Evolutionary conservation across 2,797 vertebrate genomes (phyloP).

Genomic region (Kryptolebias ocellatus): DNA sequence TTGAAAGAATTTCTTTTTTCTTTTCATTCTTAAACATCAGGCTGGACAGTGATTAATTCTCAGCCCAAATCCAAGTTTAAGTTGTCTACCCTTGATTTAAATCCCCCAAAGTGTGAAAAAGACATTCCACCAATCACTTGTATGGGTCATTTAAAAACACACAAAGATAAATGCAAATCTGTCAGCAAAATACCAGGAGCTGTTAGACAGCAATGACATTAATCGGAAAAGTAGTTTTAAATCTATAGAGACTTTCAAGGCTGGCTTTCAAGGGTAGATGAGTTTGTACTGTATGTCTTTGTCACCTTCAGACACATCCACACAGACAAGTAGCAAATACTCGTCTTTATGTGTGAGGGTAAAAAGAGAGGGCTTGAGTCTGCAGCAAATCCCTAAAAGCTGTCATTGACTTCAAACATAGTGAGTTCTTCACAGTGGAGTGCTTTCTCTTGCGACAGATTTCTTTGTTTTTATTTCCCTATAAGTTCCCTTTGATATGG

Average conservation of each 20-base stretch:
- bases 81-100: conserved; percentile 11
- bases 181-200: conserved; percentile 6
- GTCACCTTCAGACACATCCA: conserved; percentile 57
- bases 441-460: conserved; percentile 43
- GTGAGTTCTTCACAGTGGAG: conserved; percentile 61
- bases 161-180: conserved; percentile 26
- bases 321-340: conserved; percentile 25
- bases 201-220: conserved; percentile 7
- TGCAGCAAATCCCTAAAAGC: conserved; percentile 76
- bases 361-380: conserved; percentile 59
- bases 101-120: conserved; percentile 9
- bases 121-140: conserved; percentile 4
- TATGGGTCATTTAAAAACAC: conserved; percentile 5
- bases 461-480: conserved; percentile 61
- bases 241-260: conserved; percentile 19
- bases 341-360: conserved; percentile 63
- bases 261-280: conserved; percentile 46
- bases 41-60: conserved; percentile 19
- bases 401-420: conserved; percentile 76
- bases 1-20: background rate
- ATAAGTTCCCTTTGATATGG: conserved; percentile 65
- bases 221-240: conserved; percentile 32
- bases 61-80: background rate
- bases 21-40: background rate
- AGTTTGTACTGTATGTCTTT: conserved; percentile 53